phyloP scores from a whole-genome alignment of 2,888 invertebrate genomes.

The Liodrosophila aerea region DNA sequence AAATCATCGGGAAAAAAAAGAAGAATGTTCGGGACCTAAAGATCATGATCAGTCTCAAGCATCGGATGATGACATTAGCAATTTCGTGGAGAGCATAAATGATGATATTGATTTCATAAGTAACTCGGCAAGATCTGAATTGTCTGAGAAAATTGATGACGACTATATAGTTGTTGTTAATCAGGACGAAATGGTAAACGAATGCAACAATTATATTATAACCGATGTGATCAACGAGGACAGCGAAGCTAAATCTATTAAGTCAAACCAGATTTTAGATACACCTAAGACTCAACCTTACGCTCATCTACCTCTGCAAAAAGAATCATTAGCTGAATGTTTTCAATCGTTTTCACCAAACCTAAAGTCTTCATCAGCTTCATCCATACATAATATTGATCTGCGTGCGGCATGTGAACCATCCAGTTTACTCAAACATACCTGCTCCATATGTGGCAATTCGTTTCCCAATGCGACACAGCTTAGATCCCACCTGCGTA shows the following conservation, averaged over 20 bases:
- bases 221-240: constrained; percentile 9
- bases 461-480: constrained; percentile 31
- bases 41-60: not conserved
- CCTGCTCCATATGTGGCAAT: constrained; percentile 43
- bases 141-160: not conserved
- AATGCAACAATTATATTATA: constrained; percentile 25
- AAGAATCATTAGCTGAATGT: too few species aligned
- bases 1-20: not conserved
- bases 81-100: not conserved
- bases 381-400: constrained; percentile 19
- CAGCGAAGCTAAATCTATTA: not conserved
- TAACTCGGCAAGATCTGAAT: not conserved
- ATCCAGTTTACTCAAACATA: constrained; percentile 26
- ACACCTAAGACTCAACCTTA: too few species aligned
- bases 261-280: too few species aligned
- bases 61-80: not conserved
- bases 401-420: constrained; percentile 32
- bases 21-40: too few species aligned
- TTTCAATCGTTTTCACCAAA: too few species aligned
- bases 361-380: not conserved
- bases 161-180: constrained; percentile 21
- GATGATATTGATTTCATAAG: not conserved
- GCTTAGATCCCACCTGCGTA: constrained; percentile 45
- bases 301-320: too few species aligned
- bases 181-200: constrained; percentile 15